Conservation (phyloP, 1,140 invertebrate species). For the Frieseomelitta varia region DNA sequence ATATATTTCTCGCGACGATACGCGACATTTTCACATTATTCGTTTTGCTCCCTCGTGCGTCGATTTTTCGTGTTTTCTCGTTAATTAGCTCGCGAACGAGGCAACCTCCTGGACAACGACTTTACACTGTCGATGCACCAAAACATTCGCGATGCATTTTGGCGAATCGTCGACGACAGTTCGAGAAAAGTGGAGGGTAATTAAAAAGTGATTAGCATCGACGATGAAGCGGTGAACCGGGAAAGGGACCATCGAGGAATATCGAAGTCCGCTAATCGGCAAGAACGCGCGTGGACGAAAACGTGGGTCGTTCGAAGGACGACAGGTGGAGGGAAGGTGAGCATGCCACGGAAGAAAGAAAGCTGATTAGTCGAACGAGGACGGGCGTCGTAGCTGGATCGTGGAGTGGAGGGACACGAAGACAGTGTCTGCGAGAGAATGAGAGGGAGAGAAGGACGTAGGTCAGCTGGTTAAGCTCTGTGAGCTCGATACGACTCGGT, state of each 20-base stretch:
- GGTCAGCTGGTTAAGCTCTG: slow-evolving; percentile 43
- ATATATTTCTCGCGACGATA: too few relatives aligned
- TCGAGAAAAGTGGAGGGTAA: too few relatives aligned
- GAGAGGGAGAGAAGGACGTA: slow-evolving; percentile 45
- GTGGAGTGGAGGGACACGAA: neutral
- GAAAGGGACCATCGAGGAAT: neutral
- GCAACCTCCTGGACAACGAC: too few relatives aligned
- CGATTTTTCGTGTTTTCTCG: too few relatives aligned
- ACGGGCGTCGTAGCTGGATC: neutral
- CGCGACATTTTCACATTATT: too few relatives aligned
- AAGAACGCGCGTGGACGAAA: neutral
- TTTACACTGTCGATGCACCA: too few relatives aligned
- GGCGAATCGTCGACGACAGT: too few relatives aligned
- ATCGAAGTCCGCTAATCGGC: neutral
- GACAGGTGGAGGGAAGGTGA: slow-evolving; percentile 53
- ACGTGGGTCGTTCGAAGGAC: slow-evolving; percentile 23
- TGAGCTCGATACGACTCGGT: slow-evolving; percentile 43
- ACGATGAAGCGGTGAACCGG: neutral
- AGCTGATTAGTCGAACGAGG: slow-evolving; percentile 29
- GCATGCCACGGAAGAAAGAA: slow-evolving; percentile 21
- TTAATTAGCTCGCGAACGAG: too few relatives aligned
- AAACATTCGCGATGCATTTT: too few relatives aligned
- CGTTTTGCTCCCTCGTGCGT: too few relatives aligned
- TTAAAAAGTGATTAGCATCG: neutral
- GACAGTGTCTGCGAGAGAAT: slow-evolving; percentile 8